A percentile compares a stretch with the other conserved stretches of the same genome.
phyloP scores from a whole-genome alignment of 2,113 vertebrate species.

The Prunella fulvescens region DNA sequence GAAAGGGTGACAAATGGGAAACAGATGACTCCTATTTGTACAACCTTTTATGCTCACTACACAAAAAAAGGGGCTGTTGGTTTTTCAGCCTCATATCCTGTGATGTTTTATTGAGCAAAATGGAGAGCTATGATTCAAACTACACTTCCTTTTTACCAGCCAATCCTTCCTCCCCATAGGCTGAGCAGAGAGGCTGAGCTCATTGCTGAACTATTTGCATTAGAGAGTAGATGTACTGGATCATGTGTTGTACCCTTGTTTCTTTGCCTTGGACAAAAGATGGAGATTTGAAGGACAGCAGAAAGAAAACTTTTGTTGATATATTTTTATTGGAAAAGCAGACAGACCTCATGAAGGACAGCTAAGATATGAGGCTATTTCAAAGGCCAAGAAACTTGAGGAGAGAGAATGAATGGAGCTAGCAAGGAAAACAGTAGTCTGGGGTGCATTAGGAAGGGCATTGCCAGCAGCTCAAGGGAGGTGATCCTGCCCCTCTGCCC shows the following conservation, averaged over 20 bases:
- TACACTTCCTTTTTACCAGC: background rate
- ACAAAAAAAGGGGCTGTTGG: background rate
- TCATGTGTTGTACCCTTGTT: background rate
- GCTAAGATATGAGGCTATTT: background rate
- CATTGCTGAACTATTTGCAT: background rate
- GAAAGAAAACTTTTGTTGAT: background rate
- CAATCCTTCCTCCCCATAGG: background rate
- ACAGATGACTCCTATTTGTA: background rate
- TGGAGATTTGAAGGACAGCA: background rate
- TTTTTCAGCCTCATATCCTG: background rate
- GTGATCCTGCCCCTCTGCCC: background rate
- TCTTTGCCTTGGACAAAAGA: background rate
- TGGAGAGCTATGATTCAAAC: background rate
- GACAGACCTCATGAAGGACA: background rate
- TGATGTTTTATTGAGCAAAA: background rate
- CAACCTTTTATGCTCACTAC: background rate
- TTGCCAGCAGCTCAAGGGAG: accelerated
- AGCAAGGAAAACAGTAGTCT: background rate
- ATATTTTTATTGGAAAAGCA: background rate
- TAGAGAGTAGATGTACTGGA: background rate
- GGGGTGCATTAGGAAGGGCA: background rate
- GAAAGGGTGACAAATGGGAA: too few relatives aligned
- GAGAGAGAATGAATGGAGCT: background rate
- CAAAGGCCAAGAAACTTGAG: background rate
- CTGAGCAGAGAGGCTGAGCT: background rate